These are phyloP conservation scores for Tyria jacobaeae DNA, from an alignment of 2,888 invertebrate species.

Conservation along the genomic window DNA sequence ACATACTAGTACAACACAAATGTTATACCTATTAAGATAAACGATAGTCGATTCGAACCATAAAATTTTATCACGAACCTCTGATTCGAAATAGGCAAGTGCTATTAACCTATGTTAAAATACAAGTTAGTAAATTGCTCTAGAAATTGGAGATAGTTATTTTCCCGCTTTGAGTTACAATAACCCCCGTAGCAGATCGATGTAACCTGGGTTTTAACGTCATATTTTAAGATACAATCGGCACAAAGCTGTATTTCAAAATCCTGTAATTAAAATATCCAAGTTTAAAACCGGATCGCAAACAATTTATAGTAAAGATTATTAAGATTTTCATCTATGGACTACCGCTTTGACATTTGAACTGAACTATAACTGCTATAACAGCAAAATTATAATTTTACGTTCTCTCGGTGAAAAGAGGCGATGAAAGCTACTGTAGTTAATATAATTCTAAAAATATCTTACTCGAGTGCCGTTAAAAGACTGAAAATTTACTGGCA, in stretches of 20 bases:
- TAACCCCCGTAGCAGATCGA: conserved; percentile 34
- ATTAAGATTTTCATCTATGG: not conserved
- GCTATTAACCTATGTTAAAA: conserved; percentile 51
- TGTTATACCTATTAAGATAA: conserved; percentile 61
- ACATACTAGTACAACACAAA: conserved; percentile 51
- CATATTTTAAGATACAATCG: conserved; percentile 36
- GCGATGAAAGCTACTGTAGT: conserved; percentile 1
- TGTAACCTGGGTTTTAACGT: conserved; percentile 28
- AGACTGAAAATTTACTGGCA: conserved; percentile 22
- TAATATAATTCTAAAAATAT: conserved; percentile 14
- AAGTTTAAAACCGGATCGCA: not conserved
- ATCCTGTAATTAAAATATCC: conserved; percentile 29
- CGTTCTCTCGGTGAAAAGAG: not conserved
- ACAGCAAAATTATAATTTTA: conserved; percentile 6
- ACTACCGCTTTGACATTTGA: not conserved
- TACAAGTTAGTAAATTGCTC: conserved; percentile 47
- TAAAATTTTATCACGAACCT: conserved; percentile 62
- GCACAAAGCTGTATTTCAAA: conserved; percentile 16
- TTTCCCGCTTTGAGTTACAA: conserved; percentile 49
- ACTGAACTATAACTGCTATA: not conserved
- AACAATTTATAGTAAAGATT: conserved; percentile 1
- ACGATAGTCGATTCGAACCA: conserved; percentile 57
- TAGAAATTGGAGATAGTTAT: conserved; percentile 48
- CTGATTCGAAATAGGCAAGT: conserved; percentile 53
- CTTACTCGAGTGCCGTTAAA: conserved; percentile 14